These are phyloP conservation scores for Drosophila prolongata DNA, from an alignment of 2,888 invertebrate genomes.

Conservation along the genomic window DNA sequence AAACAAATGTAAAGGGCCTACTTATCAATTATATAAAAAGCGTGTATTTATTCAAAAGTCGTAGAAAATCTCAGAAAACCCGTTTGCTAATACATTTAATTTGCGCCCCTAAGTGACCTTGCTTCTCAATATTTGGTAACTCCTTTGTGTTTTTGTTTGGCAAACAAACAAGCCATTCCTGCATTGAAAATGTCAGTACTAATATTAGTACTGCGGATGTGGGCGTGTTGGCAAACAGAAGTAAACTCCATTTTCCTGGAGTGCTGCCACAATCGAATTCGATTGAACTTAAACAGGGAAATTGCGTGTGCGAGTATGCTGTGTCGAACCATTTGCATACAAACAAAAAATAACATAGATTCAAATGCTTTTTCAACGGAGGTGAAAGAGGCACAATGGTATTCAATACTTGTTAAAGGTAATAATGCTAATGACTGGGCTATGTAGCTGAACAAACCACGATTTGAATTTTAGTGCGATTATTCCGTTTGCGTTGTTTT, in stretches of 20 bases:
- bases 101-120: no score
- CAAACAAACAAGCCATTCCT: conserved; percentile 20
- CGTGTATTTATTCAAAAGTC: no score
- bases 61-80: no score
- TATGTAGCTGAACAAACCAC: conserved; percentile 7
- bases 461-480: background rate
- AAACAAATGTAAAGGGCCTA: no score
- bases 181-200: conserved; percentile 15
- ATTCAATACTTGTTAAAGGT: conserved; percentile 11
- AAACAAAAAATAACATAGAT: conserved; percentile 21
- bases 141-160: background rate
- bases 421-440: conserved; percentile 19
- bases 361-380: conserved; percentile 8
- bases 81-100: no score
- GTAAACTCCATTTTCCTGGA: conserved; percentile 18
- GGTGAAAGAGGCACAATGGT: conserved; percentile 10
- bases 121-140: no score
- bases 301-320: conserved; percentile 16
- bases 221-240: conserved; percentile 9
- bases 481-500: background rate
- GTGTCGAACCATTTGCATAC: conserved; percentile 28
- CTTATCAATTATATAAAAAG: no score
- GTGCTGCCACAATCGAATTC: conserved; percentile 26
- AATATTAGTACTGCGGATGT: background rate
- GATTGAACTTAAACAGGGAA: conserved; percentile 27